Evolutionary conservation across 1,140 invertebrate species (phyloP).

Genomic region (Heliothis subflexa): DNA sequence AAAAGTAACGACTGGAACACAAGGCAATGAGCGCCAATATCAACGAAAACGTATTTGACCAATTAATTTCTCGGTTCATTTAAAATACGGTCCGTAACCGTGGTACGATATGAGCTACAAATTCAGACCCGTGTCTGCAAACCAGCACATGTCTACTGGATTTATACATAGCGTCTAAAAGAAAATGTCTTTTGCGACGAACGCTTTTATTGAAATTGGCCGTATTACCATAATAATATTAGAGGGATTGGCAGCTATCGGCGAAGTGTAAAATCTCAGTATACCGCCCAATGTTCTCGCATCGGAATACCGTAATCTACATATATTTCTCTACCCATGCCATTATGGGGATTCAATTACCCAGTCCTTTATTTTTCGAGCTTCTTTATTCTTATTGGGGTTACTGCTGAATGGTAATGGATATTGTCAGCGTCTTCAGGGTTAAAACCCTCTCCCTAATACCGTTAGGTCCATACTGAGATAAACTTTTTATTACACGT

Average conservation of each 20-base stretch:
- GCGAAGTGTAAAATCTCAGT: slow-evolving; percentile 79
- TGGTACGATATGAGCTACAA: slow-evolving; percentile 77
- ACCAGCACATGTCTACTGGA: slow-evolving; percentile 76
- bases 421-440: slow-evolving; percentile 50
- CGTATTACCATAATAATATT: slow-evolving; percentile 84
- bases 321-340: slow-evolving; percentile 70
- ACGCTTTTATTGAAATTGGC: slow-evolving; percentile 84
- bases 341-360: slow-evolving; percentile 80
- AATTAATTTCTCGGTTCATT: slow-evolving; percentile 49
- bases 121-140: slow-evolving; percentile 72
- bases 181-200: slow-evolving; percentile 74
- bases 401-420: slow-evolving; percentile 56
- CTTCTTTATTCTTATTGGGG: slow-evolving; percentile 63
- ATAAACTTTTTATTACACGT: slow-evolving; percentile 52
- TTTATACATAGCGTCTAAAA: slow-evolving; percentile 76
- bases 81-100: slow-evolving; percentile 57
- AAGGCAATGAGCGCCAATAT: slow-evolving; percentile 25
- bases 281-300: slow-evolving; percentile 73
- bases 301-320: slow-evolving; percentile 76
- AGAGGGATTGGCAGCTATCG: slow-evolving; percentile 81
- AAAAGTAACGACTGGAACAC: slow-evolving; percentile 3
- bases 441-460: slow-evolving; percentile 47
- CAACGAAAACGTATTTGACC: slow-evolving; percentile 27
- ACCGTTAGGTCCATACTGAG: slow-evolving; percentile 44
- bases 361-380: slow-evolving; percentile 77